These are phyloP conservation scores for Syngnathus floridae DNA, from an alignment of 2,113 vertebrate species.

Conservation along the genomic window DNA sequence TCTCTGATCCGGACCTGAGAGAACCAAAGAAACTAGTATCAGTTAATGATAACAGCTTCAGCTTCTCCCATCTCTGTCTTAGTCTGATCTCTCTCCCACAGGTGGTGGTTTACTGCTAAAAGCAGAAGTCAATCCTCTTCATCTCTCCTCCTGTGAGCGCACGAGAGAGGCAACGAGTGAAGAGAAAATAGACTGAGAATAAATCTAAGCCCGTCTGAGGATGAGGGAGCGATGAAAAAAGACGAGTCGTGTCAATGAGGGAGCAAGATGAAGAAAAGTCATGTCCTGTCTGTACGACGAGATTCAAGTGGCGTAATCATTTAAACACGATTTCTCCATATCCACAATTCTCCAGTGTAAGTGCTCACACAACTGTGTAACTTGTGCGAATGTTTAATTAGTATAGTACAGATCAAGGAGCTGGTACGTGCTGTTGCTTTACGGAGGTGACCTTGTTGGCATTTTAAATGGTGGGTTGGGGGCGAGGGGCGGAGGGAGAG, in stretches of 20 bases:
- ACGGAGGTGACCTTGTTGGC: conserved; percentile 63
- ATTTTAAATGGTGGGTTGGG: conserved; percentile 35
- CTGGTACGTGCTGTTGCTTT: conserved; percentile 39
- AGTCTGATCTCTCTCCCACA: conserved; percentile 41
- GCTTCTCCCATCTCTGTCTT: conserved; percentile 8
- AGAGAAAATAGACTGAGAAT: neutral
- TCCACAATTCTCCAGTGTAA: neutral
- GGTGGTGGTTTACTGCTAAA: conserved; percentile 39
- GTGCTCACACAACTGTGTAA: neutral
- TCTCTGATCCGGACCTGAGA: conserved; percentile 78
- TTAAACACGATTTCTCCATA: neutral
- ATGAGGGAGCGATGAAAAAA: neutral
- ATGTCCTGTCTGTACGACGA: neutral
- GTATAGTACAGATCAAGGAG: conserved; percentile 33
- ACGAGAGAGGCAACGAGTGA: conserved; percentile 4
- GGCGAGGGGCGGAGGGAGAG: conserved; percentile 41
- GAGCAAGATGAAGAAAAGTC: neutral
- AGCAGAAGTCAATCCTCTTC: conserved; percentile 36
- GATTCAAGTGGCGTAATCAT: neutral
- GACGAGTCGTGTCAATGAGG: neutral
- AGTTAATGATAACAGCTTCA: conserved; percentile 34
- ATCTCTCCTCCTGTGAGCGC: conserved; percentile 24
- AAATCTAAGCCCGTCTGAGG: neutral
- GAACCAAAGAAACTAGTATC: conserved; percentile 31
- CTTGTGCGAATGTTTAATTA: neutral